Evolutionary conservation across 2,113 vertebrate genomes (phyloP), one percentile per base, ranked within the genome.

Genomic region (Lethenteron camtschaticum): DNA sequence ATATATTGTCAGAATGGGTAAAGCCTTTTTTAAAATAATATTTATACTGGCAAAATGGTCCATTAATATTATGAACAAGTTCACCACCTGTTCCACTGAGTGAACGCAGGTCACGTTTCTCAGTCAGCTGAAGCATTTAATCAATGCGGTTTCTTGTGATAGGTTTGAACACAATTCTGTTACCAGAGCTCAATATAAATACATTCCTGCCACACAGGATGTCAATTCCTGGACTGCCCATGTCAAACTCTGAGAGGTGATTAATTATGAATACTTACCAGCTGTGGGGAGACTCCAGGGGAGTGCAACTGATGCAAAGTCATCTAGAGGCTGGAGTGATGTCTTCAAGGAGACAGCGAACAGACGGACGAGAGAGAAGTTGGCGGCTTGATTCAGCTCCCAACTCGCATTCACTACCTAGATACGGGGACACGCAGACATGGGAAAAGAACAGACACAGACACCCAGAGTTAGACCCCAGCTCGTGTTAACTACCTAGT

Each of bases 321-420:
- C 89, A n/a, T 68, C 72, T 57, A 85, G 76, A 75, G 92, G 87
- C 2, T 68, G 11, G 0, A 68, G 1, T 1, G 83, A 83, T 14
- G 41, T 12, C 1, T 68, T 55, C 1, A 81, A 78, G 0, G 82
- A 76, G 1, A 72, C 82, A 1, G 83, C 80, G 3, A 96, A 83
- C 20, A 86, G 2, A 2, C 87, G 85, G 10, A 96, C 75, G 0
- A 84, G 66, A 12, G 84, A 82, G 73, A 84, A 96, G 11, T 71
- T 77, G 2, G 71, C 3, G 0, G 82, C 80, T 0, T 76, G 9
- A 0, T 74, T 71, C 9, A 89, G 75, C 77, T 95, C 89, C 13
- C 63, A 68, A 4, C 81, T 82, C 24, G 86, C 81, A 10, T 90
- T 92, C 71, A 81, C 76, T 68, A 91, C 70, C 91, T 96, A 71